Evolutionary conservation across 2,797 vertebrate genomes (phyloP).

Genomic region (Leuciscus waleckii): DNA sequence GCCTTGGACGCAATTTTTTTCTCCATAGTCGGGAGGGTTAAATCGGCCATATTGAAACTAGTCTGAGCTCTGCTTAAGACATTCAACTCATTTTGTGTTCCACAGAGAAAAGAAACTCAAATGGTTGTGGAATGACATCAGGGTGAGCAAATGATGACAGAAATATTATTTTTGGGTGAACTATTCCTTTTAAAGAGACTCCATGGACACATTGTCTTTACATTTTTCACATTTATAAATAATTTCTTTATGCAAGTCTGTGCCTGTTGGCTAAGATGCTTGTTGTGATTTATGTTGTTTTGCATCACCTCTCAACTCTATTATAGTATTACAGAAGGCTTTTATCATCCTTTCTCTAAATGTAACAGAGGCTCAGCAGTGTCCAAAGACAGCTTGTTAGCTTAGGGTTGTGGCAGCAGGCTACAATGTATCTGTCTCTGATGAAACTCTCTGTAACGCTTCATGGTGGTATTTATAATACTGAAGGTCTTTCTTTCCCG

Average conservation of each 20-base stretch:
- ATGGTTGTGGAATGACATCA: neutral
- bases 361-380: conserved; percentile 48
- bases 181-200: conserved; percentile 14
- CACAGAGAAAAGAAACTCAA: neutral
- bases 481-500: conserved; percentile 51
- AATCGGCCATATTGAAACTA: no score
- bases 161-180: neutral
- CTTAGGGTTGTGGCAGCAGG: conserved; percentile 59
- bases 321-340: conserved; percentile 49
- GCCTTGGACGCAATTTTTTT: no score
- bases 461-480: conserved; percentile 75
- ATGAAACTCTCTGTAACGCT: conserved; percentile 79
- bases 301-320: conserved; percentile 51
- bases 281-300: conserved; percentile 46
- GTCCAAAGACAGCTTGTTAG: conserved; percentile 58
- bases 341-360: conserved; percentile 56
- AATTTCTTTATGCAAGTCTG: conserved; percentile 40
- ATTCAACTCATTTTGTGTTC: neutral
- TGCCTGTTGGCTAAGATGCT: conserved; percentile 23
- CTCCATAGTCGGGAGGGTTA: no score
- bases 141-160: neutral
- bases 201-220: neutral
- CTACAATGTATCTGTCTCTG: conserved; percentile 66
- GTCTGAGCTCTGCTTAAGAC: neutral
- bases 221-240: conserved; percentile 38